phyloP scores from a whole-genome alignment of 2,888 invertebrate genomes.

The Ectobius pallidus region DNA sequence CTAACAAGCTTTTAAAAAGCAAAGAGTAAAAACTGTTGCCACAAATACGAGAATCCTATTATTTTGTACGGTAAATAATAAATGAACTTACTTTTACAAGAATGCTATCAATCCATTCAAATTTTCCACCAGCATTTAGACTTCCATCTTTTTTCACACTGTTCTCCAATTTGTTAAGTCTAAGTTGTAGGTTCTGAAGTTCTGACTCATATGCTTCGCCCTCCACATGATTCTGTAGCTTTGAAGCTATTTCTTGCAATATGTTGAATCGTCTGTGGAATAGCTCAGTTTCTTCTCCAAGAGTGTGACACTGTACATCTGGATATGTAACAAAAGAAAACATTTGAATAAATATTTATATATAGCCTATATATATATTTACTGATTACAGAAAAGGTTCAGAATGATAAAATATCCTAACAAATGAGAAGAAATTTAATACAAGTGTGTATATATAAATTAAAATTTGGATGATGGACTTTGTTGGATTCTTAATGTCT shows the following conservation, averaged over 20 bases:
- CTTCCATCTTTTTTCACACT: conserved; percentile 51
- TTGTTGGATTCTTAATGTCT: too few relatives aligned
- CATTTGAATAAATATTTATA: background rate
- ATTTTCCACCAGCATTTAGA: conserved; percentile 84
- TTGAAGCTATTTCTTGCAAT: background rate
- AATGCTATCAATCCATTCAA: conserved; percentile 91
- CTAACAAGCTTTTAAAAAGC: too few relatives aligned
- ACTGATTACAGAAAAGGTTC: too few relatives aligned
- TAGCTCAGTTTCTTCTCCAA: background rate
- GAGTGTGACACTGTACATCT: background rate
- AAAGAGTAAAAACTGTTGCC: too few relatives aligned
- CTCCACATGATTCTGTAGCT: background rate
- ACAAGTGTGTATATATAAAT: too few relatives aligned
- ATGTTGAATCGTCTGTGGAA: background rate
- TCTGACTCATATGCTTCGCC: background rate
- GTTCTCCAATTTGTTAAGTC: background rate
- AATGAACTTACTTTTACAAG: conserved; percentile 71
- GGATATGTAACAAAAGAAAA: background rate
- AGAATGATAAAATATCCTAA: too few relatives aligned
- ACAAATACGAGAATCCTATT: too few relatives aligned
- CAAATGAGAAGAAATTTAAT: too few relatives aligned
- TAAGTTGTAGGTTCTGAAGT: background rate
- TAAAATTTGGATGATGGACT: too few relatives aligned
- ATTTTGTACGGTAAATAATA: too few relatives aligned
- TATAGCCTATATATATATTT: background rate